Base-by-base conservation (phyloP, 2,888 invertebrate genomes). In the Muschampia plurimacula region DNA sequence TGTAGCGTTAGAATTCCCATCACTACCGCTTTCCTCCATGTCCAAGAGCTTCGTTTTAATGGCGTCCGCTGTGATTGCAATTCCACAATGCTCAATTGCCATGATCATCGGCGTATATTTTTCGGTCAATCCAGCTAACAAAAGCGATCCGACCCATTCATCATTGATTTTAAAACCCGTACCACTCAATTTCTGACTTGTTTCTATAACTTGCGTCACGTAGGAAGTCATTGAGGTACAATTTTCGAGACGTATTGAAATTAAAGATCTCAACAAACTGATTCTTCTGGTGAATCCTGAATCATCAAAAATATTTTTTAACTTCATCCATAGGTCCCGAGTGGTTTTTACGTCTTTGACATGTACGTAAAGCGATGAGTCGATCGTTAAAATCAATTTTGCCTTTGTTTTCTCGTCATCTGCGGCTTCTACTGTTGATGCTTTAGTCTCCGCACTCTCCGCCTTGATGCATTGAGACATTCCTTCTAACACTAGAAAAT, bases 31-130 rank as follows among this genome's bases (percentile, higher is more conserved):
- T 41, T 41, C 41, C n/a, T 49, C 49, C n/a, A 49, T 49, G 49
- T 49, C 49, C 5, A 49, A 10, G 2, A 49, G 7, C n/a, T 49
- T 49, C n/a, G n/a, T 49, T 49, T 49, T 49, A 49, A 49, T 49
- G 49, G 49, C 49, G 10, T 49, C 49, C 49, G 49, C n/a, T 49
- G n/a, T 49, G n/a, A 49, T 49, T 49, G n/a, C n/a, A 49, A 49
- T n/a, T 49, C 49, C 49, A n/a, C n/a, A n/a, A 49, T 49, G 49
- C n/a, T 49, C 49, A 13, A 49, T 49, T 4, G 49, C n/a, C 49
- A 49, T 49, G 13, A 49, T 49, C 49, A 49, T 49, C 13, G 49
- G 49, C 13, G 49, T n/a, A 49, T 49, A 49, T 49, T 49, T 49
- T 49, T 49, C 49, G n/a, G n/a, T 3, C 9, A n/a, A 13, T 9